These are phyloP conservation scores for Psittacula derbiana DNA, from an alignment of 2,797 vertebrate genomes.

Conservation along the genomic window DNA sequence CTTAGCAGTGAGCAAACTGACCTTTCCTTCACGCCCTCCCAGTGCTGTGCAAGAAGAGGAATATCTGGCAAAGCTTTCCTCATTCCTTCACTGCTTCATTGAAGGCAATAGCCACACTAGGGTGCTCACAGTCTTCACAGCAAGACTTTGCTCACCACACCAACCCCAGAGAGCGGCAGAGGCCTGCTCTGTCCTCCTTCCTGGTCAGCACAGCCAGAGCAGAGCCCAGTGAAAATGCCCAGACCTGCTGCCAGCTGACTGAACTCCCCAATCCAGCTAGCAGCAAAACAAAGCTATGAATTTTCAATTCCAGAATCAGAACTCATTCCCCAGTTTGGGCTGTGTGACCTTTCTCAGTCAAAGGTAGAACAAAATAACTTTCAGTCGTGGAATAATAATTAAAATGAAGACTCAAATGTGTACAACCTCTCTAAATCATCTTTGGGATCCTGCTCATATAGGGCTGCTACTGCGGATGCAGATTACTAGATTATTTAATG, in stretches of 20 bases:
- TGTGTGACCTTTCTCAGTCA: too few relatives aligned
- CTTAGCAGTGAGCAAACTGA: neutral
- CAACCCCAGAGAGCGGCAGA: accelerated
- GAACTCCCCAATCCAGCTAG: accelerated
- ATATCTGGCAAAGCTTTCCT: neutral
- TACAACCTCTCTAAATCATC: neutral
- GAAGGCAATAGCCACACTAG: neutral
- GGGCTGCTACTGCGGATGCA: accelerated
- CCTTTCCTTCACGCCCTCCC: neutral
- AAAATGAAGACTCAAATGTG: neutral
- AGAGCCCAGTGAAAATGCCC: neutral
- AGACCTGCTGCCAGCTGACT: accelerated
- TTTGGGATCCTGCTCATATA: neutral
- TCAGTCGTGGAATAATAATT: neutral
- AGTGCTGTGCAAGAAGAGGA: accelerated
- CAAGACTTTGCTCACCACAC: neutral
- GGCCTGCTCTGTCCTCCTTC: neutral
- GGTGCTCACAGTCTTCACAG: neutral
- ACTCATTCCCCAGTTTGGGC: neutral
- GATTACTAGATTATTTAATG: neutral
- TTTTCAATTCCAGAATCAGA: neutral
- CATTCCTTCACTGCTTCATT: neutral
- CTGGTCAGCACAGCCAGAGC: accelerated
- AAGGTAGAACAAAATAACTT: neutral
- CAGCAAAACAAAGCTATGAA: neutral